Base-by-base conservation (phyloP, 1,140 invertebrate species). In the Reticulitermes speratus region DNA sequence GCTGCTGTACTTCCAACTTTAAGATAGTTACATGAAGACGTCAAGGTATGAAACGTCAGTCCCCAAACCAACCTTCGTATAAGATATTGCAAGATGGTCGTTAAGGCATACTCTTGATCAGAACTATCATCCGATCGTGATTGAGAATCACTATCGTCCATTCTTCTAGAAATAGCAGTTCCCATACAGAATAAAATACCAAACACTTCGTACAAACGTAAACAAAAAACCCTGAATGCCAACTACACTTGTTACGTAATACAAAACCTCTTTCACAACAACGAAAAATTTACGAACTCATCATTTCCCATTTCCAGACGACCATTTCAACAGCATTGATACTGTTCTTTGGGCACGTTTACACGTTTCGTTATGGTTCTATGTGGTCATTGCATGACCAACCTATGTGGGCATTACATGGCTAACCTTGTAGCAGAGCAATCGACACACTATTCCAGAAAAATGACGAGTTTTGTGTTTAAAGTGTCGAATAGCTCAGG, bases 41-140 rank as follows among this genome's bases (percentile, higher is more conserved):
- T 2, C 25, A 75, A 14, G 12, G 65, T 30, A 75, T 75, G 65
- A 30, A 75, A 75, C 65, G 65, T 16, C 65, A 75, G 30, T 75
- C 65, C n/a, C n/a, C n/a, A 14, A 75, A 87, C 86, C 21, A 86
- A 92, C 91, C 91, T 92, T 89, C 90, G 89, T 88, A 92, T 90
- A 84, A 92, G 87, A 88, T 90, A 90, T 86, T 91, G 90, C 86
- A 92, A 89, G 85, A 92, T 88, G 83, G 90, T 90, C 85, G 90
- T 89, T 48, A 92, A 88, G 87, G 90, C 89, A 82, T 89, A 88
- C 86, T 91, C 90, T 86, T 89, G 89, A 84, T 90, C 90, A 86
- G 87, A 87, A 89, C 87, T 86, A 87, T 87, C 88, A 69, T 88
- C 89, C 44, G 88, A 87, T 85, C 84, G 86, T 87, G 87, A 86